Evolutionary conservation across 2,113 vertebrate genomes (phyloP).

Genomic region (Tympanuchus pallidicinctus): DNA sequence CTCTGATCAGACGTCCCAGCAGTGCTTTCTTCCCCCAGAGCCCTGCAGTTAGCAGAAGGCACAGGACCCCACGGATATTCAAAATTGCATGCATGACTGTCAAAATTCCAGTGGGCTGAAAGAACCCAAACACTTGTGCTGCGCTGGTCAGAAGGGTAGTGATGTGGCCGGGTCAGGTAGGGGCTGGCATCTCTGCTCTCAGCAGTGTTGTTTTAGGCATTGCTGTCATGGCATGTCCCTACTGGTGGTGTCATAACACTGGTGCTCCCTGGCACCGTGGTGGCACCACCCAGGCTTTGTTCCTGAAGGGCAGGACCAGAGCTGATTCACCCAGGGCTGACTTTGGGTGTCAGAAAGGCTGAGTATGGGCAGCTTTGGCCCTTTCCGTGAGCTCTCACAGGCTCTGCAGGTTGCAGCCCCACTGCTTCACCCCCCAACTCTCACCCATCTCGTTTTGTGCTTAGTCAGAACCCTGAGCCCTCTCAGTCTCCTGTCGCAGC

Average conservation of each 20-base stretch:
- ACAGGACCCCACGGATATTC: not conserved
- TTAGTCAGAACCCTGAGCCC: not conserved
- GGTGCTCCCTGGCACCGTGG: not conserved
- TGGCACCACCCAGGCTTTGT: not conserved
- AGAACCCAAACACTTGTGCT: not conserved
- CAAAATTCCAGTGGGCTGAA: not conserved
- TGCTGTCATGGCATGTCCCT: not conserved
- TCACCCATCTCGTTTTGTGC: too few species aligned
- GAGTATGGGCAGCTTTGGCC: not conserved
- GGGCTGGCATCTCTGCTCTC: not conserved
- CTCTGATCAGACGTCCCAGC: not conserved
- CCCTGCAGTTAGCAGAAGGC: not conserved
- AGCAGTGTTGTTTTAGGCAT: not conserved
- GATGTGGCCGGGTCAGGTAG: not conserved
- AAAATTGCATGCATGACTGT: not conserved
- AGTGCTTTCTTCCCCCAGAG: accelerated
- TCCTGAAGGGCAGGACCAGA: not conserved
- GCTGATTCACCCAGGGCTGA: not conserved
- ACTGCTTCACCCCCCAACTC: not conserved
- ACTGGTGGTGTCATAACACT: not conserved
- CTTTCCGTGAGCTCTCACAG: not conserved
- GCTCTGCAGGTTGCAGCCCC: not conserved
- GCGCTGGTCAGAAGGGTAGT: not conserved
- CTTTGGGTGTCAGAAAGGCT: not conserved
- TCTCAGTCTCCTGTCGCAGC: not conserved